Evolutionary conservation across 2,888 invertebrate genomes (phyloP).

Genomic region (Callyntrura sp.): DNA sequence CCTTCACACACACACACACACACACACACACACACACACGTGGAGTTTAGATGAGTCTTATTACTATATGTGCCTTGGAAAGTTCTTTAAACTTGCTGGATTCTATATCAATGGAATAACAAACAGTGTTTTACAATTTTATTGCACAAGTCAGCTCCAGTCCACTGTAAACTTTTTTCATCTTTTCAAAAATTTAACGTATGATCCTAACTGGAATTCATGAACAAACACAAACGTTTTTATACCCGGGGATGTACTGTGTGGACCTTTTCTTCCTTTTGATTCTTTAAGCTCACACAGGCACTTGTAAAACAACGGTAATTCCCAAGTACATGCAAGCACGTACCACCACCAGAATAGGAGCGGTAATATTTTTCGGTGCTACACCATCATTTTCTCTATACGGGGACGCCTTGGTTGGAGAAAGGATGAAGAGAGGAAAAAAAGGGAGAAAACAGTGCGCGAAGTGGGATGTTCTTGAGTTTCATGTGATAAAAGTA

Average conservation of each 20-base stretch:
- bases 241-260: neutral
- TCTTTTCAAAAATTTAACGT: slow-evolving; percentile 40
- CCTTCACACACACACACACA: slow-evolving; percentile 4
- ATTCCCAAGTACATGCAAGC: slow-evolving; percentile 25
- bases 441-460: neutral
- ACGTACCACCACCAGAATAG: neutral
- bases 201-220: slow-evolving; percentile 47
- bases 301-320: slow-evolving; percentile 41
- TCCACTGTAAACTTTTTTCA: slow-evolving; percentile 36
- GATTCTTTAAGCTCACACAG: neutral
- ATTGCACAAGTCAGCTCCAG: slow-evolving; percentile 36
- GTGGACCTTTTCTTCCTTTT: neutral
- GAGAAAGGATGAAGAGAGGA: neutral
- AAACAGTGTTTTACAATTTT: slow-evolving; percentile 54
- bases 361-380: neutral
- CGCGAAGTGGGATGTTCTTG: slow-evolving; percentile 19
- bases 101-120: slow-evolving; percentile 46
- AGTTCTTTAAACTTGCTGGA: slow-evolving; percentile 18
- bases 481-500: slow-evolving; percentile 50
- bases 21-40: slow-evolving; percentile 2
- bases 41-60: slow-evolving; percentile 11
- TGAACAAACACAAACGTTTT: slow-evolving; percentile 18
- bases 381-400: neutral
- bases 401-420: neutral
- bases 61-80: slow-evolving; percentile 3